Percentiles rank a stretch among this genome's conserved stretches.
Conservation (phyloP, 2,113 vertebrate genomes). For the Ptyas mucosa region DNA sequence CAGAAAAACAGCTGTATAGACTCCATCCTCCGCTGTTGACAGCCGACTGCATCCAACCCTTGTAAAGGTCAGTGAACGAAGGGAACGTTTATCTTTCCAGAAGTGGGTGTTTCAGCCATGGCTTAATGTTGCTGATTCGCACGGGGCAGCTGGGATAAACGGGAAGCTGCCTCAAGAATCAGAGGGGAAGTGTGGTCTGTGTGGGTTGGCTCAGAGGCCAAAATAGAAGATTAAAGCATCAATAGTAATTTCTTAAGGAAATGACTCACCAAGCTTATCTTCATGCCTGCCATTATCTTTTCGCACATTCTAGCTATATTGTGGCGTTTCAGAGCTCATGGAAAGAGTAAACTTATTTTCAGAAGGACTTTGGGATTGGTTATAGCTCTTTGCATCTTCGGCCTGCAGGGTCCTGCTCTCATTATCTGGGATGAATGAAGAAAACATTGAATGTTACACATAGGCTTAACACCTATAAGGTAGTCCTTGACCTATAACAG, state of each 20-base stretch:
- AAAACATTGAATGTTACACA: neutral
- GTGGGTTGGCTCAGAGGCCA: neutral
- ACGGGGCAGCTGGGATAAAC: neutral
- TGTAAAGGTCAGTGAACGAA: neutral
- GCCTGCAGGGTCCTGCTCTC: neutral
- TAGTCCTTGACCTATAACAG: neutral
- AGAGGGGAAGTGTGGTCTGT: neutral
- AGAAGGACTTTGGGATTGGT: neutral
- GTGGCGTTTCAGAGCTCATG: neutral
- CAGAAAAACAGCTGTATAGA: neutral
- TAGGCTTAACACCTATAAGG: neutral
- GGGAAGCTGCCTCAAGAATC: constrained; percentile 8
- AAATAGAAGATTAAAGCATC: neutral
- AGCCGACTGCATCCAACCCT: neutral
- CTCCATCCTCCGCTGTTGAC: neutral
- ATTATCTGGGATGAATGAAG: neutral
- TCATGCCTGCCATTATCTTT: neutral
- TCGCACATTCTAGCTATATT: neutral
- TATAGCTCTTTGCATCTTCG: neutral
- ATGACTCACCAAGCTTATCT: neutral
- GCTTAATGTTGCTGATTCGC: neutral
- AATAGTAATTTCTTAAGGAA: neutral
- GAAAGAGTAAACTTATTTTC: neutral
- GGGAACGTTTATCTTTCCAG: too few relatives aligned
- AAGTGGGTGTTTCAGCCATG: neutral